Evolutionary conservation across 2,797 vertebrate genomes (phyloP).

Genomic region (Poecilia gillii): DNA sequence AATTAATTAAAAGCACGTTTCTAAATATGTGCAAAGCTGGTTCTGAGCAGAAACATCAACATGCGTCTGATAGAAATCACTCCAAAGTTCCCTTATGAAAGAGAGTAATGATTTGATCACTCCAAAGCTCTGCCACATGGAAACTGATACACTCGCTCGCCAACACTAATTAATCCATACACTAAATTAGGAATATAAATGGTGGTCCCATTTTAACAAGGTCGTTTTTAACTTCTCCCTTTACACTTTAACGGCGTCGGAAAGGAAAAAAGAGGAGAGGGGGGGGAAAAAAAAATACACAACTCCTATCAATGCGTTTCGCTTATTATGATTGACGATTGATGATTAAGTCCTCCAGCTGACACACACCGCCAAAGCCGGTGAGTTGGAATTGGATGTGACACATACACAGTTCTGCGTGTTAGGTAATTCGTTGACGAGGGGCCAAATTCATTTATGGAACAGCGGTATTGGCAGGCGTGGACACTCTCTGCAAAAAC

Average conservation of each 20-base stretch:
- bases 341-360: constrained; percentile 84
- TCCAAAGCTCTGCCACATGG: constrained; percentile 61
- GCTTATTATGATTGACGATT: constrained; percentile 84
- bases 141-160: constrained; percentile 71
- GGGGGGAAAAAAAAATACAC: constrained; percentile 20
- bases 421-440: constrained; percentile 84
- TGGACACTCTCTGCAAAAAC: constrained; percentile 83
- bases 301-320: constrained; percentile 76
- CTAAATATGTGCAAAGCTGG: constrained; percentile 66
- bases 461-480: constrained; percentile 83
- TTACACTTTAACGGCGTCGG: constrained; percentile 76
- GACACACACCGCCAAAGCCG: constrained; percentile 81
- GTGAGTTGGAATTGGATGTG: constrained; percentile 83
- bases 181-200: constrained; percentile 79
- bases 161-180: constrained; percentile 80
- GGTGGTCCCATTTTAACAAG: constrained; percentile 76
- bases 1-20: constrained; percentile 74
- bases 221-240: constrained; percentile 78
- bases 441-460: constrained; percentile 85
- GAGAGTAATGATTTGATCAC: constrained; percentile 66
- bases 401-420: constrained; percentile 83
- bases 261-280: constrained; percentile 13
- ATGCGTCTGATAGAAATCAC: constrained; percentile 70
- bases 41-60: constrained; percentile 67
- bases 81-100: constrained; percentile 74